Conservation (phyloP, 2,797 vertebrate genomes). For the Eulemur albifrons region DNA sequence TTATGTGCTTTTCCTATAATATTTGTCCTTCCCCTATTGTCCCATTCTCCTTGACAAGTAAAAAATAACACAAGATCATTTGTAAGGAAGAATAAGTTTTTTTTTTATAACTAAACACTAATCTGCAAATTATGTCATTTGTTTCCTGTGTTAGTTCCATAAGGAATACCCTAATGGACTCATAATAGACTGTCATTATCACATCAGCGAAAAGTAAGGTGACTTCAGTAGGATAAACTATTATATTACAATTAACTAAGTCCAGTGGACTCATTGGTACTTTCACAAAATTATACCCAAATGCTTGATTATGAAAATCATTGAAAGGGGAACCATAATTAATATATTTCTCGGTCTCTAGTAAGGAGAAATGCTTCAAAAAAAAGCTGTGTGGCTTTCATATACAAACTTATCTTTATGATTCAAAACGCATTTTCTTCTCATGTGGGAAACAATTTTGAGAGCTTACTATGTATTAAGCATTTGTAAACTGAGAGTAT, state of each 20-base stretch:
- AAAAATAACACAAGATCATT: neutral
- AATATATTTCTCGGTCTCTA: neutral
- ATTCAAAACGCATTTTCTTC: neutral
- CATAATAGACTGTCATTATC: slow-evolving; percentile 38
- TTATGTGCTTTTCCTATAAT: neutral
- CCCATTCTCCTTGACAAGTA: slow-evolving; percentile 63
- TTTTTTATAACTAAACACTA: slow-evolving; percentile 57
- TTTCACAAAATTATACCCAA: slow-evolving; percentile 62
- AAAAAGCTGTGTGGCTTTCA: neutral
- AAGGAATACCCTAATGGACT: slow-evolving; percentile 61
- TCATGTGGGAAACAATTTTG: neutral
- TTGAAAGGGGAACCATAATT: neutral
- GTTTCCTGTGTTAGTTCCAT: slow-evolving; percentile 59
- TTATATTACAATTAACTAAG: slow-evolving; percentile 61
- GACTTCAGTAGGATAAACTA: slow-evolving; percentile 21
- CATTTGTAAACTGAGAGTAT: neutral
- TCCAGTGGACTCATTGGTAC: slow-evolving; percentile 56
- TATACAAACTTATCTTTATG: neutral
- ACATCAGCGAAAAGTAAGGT: slow-evolving; percentile 63
- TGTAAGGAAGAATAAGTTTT: slow-evolving; percentile 31
- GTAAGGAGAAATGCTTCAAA: neutral
- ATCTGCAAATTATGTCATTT: slow-evolving; percentile 57
- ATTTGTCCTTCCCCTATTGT: slow-evolving; percentile 34
- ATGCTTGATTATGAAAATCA: slow-evolving; percentile 60
- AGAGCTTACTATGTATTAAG: neutral